Conservation (phyloP, 2,113 vertebrate genomes). For the Stegastes partitus region DNA sequence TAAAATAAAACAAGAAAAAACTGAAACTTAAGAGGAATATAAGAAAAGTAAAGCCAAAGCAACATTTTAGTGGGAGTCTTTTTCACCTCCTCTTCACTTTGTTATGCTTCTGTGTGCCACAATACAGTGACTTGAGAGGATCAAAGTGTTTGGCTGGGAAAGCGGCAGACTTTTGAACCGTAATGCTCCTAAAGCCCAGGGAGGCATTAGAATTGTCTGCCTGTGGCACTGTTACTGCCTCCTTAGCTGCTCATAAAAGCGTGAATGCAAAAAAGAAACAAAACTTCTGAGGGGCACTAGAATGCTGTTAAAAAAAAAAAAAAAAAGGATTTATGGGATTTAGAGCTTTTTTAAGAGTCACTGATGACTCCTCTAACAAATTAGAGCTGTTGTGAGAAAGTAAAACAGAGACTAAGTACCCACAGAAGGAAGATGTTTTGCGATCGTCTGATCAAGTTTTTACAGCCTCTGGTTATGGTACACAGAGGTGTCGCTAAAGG, state of each 20-base stretch:
- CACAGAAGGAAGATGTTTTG: constrained; percentile 1
- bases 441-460: constrained; percentile 15
- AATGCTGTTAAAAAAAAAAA: constrained; percentile 49
- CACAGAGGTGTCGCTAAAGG: background rate
- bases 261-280: constrained; percentile 54
- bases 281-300: constrained; percentile 54
- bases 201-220: constrained; percentile 68
- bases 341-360: constrained; percentile 14
- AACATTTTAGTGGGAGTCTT: constrained; percentile 30
- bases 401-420: background rate
- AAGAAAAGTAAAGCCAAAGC: constrained; percentile 8
- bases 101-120: constrained; percentile 38
- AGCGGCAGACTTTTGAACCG: constrained; percentile 61
- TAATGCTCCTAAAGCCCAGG: constrained; percentile 59
- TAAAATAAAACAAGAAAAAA: background rate
- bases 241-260: constrained; percentile 68
- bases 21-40: background rate
- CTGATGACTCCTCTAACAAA: constrained; percentile 31
- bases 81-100: constrained; percentile 33
- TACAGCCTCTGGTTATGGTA: background rate
- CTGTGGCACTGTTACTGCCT: constrained; percentile 64
- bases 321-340: constrained; percentile 41
- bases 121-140: constrained; percentile 58
- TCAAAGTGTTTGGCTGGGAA: constrained; percentile 66
- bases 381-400: constrained; percentile 5